These are phyloP conservation scores for Uria lomvia DNA, from an alignment of 2,113 vertebrate genomes.

Conservation along the genomic window DNA sequence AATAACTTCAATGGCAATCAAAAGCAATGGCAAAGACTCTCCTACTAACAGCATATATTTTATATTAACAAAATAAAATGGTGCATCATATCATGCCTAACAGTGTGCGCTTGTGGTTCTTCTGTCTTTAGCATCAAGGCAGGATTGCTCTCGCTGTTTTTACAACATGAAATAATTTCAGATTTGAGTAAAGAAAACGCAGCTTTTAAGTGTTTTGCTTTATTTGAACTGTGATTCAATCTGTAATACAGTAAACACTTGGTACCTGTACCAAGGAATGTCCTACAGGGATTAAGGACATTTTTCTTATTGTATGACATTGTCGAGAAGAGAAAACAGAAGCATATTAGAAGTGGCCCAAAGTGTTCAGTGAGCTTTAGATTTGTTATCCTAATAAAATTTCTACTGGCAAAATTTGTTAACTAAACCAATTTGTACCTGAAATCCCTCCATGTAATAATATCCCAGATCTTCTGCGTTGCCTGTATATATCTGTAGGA, in stretches of 20 bases:
- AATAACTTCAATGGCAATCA: neutral
- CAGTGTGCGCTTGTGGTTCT: neutral
- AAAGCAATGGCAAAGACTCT: neutral
- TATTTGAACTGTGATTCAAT: neutral
- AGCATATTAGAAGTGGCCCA: neutral
- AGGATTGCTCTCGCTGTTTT: neutral
- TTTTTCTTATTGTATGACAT: neutral
- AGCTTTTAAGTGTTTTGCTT: neutral
- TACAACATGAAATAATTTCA: neutral
- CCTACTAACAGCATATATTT: too few species aligned
- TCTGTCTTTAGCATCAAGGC: neutral
- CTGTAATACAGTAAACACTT: neutral
- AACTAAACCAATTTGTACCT: neutral
- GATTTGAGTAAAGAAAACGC: neutral
- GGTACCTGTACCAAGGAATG: neutral
- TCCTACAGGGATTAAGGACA: neutral
- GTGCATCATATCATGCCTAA: fast-evolving
- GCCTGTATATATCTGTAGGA: neutral
- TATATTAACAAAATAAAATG: neutral
- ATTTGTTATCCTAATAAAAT: neutral
- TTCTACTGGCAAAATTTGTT: neutral
- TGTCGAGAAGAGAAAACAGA: neutral
- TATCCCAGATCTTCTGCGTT: neutral
- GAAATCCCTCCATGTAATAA: neutral
- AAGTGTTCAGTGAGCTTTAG: neutral